Conservation (phyloP, 1,140 invertebrate species). For the Platyscapa corneri region DNA sequence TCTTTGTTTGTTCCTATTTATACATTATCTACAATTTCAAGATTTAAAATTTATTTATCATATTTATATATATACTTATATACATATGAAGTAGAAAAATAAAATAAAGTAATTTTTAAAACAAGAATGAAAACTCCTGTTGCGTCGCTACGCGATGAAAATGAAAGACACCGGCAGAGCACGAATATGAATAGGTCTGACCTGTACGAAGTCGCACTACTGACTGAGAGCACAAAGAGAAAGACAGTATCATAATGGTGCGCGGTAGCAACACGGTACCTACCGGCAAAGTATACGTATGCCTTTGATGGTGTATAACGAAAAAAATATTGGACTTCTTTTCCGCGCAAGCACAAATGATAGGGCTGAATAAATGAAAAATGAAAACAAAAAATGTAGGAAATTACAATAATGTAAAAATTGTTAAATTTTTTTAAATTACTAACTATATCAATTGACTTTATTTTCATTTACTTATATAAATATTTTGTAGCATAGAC, state of each 20-base stretch:
- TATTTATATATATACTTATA: not conserved
- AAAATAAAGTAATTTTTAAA: too few relatives aligned
- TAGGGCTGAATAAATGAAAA: not conserved
- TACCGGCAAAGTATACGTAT: not conserved
- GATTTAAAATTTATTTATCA: not conserved
- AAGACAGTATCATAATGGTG: not conserved
- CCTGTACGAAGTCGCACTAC: conserved; percentile 64
- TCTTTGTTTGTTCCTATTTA: too few relatives aligned
- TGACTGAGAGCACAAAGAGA: conserved; percentile 58
- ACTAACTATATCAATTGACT: too few relatives aligned
- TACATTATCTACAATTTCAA: too few relatives aligned
- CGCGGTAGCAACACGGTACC: not conserved
- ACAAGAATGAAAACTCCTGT: conserved; percentile 24
- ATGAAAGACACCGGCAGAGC: not conserved
- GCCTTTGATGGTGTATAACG: not conserved
- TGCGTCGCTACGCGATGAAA: conserved; percentile 1
- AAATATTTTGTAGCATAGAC: too few relatives aligned
- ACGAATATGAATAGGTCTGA: conserved; percentile 52
- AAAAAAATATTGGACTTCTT: not conserved
- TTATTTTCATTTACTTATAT: too few relatives aligned
- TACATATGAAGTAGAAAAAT: too few relatives aligned
- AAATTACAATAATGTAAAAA: too few relatives aligned
- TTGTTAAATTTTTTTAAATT: too few relatives aligned
- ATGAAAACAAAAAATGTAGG: not conserved
- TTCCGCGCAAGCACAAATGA: not conserved